Percentiles rank a stretch among this genome's conserved stretches.
Conservation (phyloP, 2,888 invertebrate genomes). For the Sialis fuliginosa region DNA sequence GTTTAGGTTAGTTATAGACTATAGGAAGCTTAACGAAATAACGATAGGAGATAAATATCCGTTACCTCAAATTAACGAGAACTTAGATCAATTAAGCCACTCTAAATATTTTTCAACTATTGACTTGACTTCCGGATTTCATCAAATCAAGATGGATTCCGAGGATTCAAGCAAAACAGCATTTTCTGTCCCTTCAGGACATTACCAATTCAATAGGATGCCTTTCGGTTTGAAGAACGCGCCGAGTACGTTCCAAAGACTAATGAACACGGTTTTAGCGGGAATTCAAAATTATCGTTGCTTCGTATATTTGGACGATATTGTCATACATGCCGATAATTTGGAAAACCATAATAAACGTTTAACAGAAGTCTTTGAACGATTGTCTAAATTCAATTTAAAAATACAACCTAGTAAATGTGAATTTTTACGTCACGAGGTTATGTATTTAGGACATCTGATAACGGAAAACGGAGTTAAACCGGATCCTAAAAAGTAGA, state of each 20-base stretch:
- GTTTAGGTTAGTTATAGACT: constrained; percentile 21
- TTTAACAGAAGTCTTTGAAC: constrained; percentile 12
- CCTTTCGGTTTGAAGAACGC: constrained; percentile 23
- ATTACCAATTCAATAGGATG: constrained; percentile 19
- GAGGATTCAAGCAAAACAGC: constrained; percentile 19
- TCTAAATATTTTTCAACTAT: constrained; percentile 19
- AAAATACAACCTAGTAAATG: constrained; percentile 16
- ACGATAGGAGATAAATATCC: constrained; percentile 19
- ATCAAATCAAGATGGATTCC: constrained; percentile 17
- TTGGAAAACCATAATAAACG: constrained; percentile 12
- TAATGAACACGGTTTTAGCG: constrained; percentile 19
- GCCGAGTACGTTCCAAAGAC: constrained; percentile 21
- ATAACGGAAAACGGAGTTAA: constrained; percentile 13
- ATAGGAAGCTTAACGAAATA: constrained; percentile 19
- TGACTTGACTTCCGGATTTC: constrained; percentile 20
- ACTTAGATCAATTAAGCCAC: constrained; percentile 20
- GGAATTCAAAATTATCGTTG: constrained; percentile 17
- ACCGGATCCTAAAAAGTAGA: constrained; percentile 12
- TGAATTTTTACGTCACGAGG: constrained; percentile 13
- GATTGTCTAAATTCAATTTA: constrained; percentile 12
- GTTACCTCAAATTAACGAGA: constrained; percentile 19
- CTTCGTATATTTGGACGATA: constrained; percentile 18
- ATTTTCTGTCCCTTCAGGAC: constrained; percentile 17
- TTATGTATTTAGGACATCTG: constrained; percentile 14
- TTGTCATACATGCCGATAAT: constrained; percentile 13